Percentiles rank a stretch among this genome's conserved stretches.
These are phyloP conservation scores for Galagoides demidoff DNA, from an alignment of 2,797 vertebrate species.

Conservation along the genomic window DNA sequence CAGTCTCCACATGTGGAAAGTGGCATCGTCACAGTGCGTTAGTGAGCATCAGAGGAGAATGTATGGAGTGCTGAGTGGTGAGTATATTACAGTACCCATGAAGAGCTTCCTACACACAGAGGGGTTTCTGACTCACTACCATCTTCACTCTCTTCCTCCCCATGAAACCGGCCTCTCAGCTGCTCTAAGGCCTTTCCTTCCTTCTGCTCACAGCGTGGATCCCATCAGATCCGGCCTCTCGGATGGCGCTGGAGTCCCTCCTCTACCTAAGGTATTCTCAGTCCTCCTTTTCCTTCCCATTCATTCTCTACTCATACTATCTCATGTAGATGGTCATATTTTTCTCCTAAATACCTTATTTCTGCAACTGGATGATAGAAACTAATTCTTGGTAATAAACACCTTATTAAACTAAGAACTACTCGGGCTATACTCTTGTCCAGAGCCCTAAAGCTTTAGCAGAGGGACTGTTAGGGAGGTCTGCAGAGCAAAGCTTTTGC, in stretches of 20 bases:
- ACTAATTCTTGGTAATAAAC: background rate
- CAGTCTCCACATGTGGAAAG: background rate
- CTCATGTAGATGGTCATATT: background rate
- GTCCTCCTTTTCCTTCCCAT: accelerated
- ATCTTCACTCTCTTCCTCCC: no score
- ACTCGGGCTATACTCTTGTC: background rate
- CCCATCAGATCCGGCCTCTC: accelerated
- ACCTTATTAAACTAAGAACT: background rate
- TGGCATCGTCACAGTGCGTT: background rate
- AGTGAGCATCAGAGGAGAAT: background rate
- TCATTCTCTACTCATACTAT: background rate
- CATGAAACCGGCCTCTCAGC: background rate
- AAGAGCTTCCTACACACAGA: background rate
- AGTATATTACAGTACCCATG: accelerated
- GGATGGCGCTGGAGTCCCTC: accelerated
- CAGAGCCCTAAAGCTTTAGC: background rate
- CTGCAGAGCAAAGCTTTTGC: background rate
- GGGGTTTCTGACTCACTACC: background rate
- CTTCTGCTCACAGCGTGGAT: background rate
- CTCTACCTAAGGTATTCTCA: no score
- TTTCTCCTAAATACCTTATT: background rate
- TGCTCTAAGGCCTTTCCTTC: background rate
- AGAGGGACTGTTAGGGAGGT: background rate
- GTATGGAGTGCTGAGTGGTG: accelerated
- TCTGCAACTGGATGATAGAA: background rate